Base-by-base conservation (phyloP, 2,888 invertebrate species). In the Thymelicus sylvestris region DNA sequence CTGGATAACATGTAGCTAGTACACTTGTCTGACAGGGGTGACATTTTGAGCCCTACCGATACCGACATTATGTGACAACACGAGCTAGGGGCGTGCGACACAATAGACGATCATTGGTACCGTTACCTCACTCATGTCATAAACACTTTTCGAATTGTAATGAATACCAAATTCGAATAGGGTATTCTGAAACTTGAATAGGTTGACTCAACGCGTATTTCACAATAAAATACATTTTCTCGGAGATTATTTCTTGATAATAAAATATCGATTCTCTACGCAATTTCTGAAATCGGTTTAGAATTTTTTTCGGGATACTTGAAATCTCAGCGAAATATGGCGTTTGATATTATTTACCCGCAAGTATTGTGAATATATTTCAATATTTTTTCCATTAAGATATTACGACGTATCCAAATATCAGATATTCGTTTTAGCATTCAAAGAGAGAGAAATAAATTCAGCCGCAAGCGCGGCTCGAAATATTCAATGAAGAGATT, bases 21-120 rank as follows among this genome's bases (percentile, higher is more conserved):
- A 91, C 89, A 89, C 88, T 90, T 83, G 86, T 88, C 86, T 86
- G 83, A 81, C 86, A 80, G 86, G 89, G 89, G 90, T 88, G 91
- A 93, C 91, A 90, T 88, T 88, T 88, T 89, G 87, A 89, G 90
- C 92, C 93, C 91, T 86, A 83, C 85, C 86, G 87, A 91, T 90
- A 88, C 89, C 90, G 90, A 89, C 91, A 91, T 92, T 90, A 90
- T 91, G 91, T 91, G 91, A 91, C 91, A 89, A 88, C 88, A 84
- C 80, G 78, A 78, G 79, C 79, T 77, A 80, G 87, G 91, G 91
- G 87, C 85, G 84, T 80, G 78, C 79, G 82, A 80, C 82, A 92
- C 92, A 92, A 92, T 91, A 81, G 84, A 72, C 87, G 83, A 89
- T 91, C 86, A 91, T 89, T 84, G 88, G 83, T 77, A 80, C 85